Evolutionary conservation across 2,888 invertebrate species (phyloP).

Genomic region (Athripsodes cinereus): DNA sequence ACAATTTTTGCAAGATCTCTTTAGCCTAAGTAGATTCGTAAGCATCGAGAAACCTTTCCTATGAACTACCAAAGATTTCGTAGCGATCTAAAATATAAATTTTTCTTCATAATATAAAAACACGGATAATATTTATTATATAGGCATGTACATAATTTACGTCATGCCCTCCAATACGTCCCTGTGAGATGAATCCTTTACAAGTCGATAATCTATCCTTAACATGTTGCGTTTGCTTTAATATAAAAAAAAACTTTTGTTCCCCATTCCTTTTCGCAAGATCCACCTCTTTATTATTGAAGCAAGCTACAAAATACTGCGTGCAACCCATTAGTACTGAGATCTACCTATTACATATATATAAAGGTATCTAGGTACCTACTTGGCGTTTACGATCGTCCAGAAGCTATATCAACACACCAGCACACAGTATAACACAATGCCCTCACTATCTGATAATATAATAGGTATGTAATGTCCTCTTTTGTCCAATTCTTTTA

Average conservation of each 20-base stretch:
- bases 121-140: no score
- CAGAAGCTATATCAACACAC: slow-evolving; percentile 35
- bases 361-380: no score
- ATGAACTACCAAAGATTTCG: no score
- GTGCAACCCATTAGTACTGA: slow-evolving; percentile 49
- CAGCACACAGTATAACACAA: not conserved
- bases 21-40: no score
- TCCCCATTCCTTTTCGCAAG: slow-evolving; percentile 15
- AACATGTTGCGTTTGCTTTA: slow-evolving; percentile 19
- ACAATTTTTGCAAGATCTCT: no score
- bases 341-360: no score
- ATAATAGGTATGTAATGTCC: not conserved
- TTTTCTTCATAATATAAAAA: no score
- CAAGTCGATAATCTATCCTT: slow-evolving; percentile 26
- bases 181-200: slow-evolving; percentile 22
- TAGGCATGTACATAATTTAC: not conserved
- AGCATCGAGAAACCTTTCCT: no score
- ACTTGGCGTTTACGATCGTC: slow-evolving; percentile 31
- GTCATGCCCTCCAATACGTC: slow-evolving; percentile 3
- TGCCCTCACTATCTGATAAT: not conserved
- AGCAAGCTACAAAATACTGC: slow-evolving; percentile 12
- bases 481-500: slow-evolving; percentile 6
- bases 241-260: slow-evolving; percentile 20
- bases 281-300: slow-evolving; percentile 19
- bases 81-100: no score